Base-by-base conservation (phyloP, 1,140 invertebrate genomes). In the Aphelinus certus region DNA sequence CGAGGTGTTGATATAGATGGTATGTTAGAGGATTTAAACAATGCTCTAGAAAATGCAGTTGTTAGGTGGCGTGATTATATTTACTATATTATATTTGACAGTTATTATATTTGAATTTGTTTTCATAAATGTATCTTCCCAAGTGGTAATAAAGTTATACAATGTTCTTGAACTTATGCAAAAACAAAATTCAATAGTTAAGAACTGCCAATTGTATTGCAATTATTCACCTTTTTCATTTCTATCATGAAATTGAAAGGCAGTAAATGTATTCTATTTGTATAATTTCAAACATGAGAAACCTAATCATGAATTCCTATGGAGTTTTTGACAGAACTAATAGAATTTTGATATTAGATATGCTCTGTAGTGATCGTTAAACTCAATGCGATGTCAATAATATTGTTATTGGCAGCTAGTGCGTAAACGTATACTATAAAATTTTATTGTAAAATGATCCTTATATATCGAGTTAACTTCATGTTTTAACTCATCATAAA, bases 51-150 rank as follows among this genome's bases (percentile, higher is more conserved):
- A 85, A 94, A 94, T 82, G 91, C 97, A 2, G 95, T 98, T 1
- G 92, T 99, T 63, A 92, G 99, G 79, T 88, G 99, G 2, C 98
- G 99, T 89, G 95, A 95, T 1, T 98, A 96, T 89, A 98, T 97
- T 5, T 98, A 99, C 86, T 99, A 99, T 90, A 98, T 98, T 7
- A 99, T 98, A 82, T 96, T 99, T 85, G 98, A 99, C 88, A 95
- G 93, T 80, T 57, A 68, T n/a, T 58, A 56, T 2, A 26, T 26
- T n/a, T 48, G 1, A 56, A 68, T 58, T 10, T 80, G 77, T 79
- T 78, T 80, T 79, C 78, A 73, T 45, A 76, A 73, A 61, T 48
- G 64, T 78, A 76, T 62, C 66, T 68, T 67, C 58, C 57, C 3
- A 68, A 46, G 73, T 61, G 49, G 42, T 67, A 46, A 68, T 68